Evolutionary conservation across 2,888 invertebrate species (phyloP), one percentile per base, ranked within the genome.

Genomic region (Sturmia bella): DNA sequence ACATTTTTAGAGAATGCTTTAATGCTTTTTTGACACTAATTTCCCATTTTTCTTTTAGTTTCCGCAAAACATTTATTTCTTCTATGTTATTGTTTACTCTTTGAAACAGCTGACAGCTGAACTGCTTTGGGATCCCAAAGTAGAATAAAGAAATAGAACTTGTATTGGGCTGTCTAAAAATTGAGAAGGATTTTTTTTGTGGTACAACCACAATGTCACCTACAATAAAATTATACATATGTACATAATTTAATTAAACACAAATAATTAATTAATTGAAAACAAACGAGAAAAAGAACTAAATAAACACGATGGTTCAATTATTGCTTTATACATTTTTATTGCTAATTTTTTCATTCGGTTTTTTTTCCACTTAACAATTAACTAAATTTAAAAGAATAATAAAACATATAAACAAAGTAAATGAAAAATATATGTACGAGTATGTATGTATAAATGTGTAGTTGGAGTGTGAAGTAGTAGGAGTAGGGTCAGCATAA

Each of bases 251-350:
- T n/a, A n/a, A n/a, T 27, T 27, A 70, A 48, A 72, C 57, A 63
- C 54, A 76, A 66, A 75, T 24, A 24, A 64, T 45, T 66, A 75
- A 59, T 57, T 70, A 37, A 61, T 32, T 37, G 68, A 37, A 37
- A 79, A 52, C 27, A 41, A 59, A 77, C 45, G 43, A 41, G 64
- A 41, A 52, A 79, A 17, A 57, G 50, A 64, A 80, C 63, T 63
- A 68, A 79, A 73, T 61, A 80, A 69, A 70, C 63, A 72, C 73
- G 41, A 66, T 43, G 32, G 21, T 73, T 75, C 70, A 32, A 64
- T 64, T 52, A 75, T 75, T 75, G 79, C 54, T 75, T 63, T 70
- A 73, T 73, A 79, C 37, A 61, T 54, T 54, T 73, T 79, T 68
- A 69, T 76, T 68, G 50, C 57, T 68, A 75, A 57, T 39, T 57